Conservation (phyloP, 2,113 vertebrate genomes). For the Acanthisitta chloris region DNA sequence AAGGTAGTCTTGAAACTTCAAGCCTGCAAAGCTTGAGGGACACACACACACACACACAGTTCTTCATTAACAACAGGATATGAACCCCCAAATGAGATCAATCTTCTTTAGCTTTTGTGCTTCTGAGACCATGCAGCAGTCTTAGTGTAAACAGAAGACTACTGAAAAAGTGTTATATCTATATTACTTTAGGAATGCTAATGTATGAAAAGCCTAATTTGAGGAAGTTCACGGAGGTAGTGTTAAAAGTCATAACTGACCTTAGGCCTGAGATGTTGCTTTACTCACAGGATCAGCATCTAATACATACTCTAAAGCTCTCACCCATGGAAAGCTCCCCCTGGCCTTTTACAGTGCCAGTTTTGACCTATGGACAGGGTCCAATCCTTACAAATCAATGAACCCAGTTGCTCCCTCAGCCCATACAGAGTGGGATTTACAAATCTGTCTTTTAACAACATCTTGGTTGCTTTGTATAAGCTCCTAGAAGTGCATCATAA, state of each 20-base stretch:
- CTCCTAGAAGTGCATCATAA: neutral
- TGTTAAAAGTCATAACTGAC: neutral
- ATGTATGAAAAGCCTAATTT: neutral
- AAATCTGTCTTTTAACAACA: neutral
- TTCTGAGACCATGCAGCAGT: neutral
- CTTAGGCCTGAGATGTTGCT: neutral
- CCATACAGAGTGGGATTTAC: neutral
- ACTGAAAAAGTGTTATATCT: neutral
- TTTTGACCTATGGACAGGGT: neutral
- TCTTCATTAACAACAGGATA: neutral
- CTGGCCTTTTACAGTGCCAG: neutral
- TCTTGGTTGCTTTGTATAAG: neutral
- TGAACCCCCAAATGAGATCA: neutral
- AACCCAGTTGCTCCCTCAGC: neutral
- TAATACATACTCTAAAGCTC: neutral
- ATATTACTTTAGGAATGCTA: neutral
- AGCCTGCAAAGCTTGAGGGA: too few relatives aligned
- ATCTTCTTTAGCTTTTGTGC: neutral
- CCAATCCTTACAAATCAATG: neutral
- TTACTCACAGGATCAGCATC: neutral
- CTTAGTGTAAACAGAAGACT: neutral
- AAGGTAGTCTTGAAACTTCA: neutral
- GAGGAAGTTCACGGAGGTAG: neutral
- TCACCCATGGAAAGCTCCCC: neutral
- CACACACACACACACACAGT: too few relatives aligned